These are phyloP conservation scores for Drosophila triauraria DNA, from an alignment of 1,140 invertebrate genomes.

Conservation along the genomic window DNA sequence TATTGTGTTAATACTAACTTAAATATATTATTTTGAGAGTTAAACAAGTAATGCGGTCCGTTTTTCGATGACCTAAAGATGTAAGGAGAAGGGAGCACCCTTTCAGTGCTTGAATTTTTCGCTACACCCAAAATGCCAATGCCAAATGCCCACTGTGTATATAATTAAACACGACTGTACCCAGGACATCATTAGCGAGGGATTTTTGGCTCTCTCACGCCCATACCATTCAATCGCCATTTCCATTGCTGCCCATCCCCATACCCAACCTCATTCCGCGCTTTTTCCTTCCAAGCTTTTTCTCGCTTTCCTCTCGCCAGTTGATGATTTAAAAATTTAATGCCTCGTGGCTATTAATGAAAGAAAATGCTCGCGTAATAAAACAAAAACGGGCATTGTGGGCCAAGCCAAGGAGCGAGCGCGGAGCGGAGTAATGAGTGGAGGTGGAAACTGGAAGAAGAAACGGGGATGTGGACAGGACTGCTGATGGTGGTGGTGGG, in stretches of 20 bases:
- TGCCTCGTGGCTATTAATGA: constrained; percentile 82
- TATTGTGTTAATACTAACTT: no score
- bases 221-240: constrained; percentile 18
- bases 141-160: constrained; percentile 17
- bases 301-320: constrained; percentile 20
- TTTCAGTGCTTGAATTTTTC: not conserved
- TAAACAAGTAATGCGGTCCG: no score
- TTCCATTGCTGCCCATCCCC: constrained; percentile 5
- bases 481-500: constrained; percentile 20
- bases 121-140: not conserved
- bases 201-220: constrained; percentile 22
- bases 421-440: not conserved
- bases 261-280: not conserved
- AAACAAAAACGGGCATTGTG: constrained; percentile 67
- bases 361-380: constrained; percentile 80
- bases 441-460: constrained; percentile 13
- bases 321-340: constrained; percentile 81
- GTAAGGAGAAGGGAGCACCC: not conserved
- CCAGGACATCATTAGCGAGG: constrained; percentile 43
- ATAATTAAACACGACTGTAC: constrained; percentile 65
- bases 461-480: constrained; percentile 16
- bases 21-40: no score
- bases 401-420: constrained; percentile 15
- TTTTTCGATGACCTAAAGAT: constrained; percentile 1
- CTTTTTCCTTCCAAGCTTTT: constrained; percentile 21